Evolutionary conservation across 2,113 vertebrate genomes (phyloP).

Genomic region (Marcusenius ussheri): DNA sequence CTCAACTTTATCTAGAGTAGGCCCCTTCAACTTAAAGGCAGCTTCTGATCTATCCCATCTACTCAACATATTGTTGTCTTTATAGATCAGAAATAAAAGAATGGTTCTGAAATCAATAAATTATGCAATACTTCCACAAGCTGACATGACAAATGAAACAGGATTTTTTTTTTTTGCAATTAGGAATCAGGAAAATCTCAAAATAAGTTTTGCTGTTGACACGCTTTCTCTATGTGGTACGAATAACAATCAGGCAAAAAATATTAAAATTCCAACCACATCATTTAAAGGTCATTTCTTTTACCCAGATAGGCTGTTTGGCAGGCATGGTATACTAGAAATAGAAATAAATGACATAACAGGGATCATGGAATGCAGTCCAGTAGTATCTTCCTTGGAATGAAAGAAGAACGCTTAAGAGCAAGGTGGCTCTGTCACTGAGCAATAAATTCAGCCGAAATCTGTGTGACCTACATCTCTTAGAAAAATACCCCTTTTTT

Average conservation of each 20-base stretch:
- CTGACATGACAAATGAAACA: constrained; percentile 30
- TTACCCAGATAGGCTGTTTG: constrained; percentile 59
- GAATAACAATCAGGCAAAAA: constrained; percentile 60
- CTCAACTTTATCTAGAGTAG: neutral
- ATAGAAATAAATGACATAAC: constrained; percentile 54
- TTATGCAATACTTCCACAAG: constrained; percentile 54
- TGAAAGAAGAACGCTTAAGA: constrained; percentile 12
- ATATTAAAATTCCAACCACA: constrained; percentile 54
- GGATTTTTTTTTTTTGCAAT: constrained; percentile 32
- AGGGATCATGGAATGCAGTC: constrained; percentile 39
- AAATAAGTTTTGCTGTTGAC: constrained; percentile 47
- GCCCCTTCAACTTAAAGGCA: constrained; percentile 3
- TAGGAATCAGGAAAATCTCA: constrained; percentile 47
- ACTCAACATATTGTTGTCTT: neutral
- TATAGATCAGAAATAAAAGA: constrained; percentile 7
- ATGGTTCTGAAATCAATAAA: constrained; percentile 45
- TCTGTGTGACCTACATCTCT: constrained; percentile 24
- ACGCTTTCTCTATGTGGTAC: constrained; percentile 46
- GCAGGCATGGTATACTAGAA: constrained; percentile 48
- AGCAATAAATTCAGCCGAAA: constrained; percentile 31
- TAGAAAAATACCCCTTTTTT: neutral
- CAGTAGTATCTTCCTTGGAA: constrained; percentile 23
- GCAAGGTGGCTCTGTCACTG: constrained; percentile 19
- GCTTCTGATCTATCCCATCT: neutral
- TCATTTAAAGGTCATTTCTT: constrained; percentile 60